phyloP scores from a whole-genome alignment of 2,113 vertebrate genomes.

The Pterocles orientalis region DNA sequence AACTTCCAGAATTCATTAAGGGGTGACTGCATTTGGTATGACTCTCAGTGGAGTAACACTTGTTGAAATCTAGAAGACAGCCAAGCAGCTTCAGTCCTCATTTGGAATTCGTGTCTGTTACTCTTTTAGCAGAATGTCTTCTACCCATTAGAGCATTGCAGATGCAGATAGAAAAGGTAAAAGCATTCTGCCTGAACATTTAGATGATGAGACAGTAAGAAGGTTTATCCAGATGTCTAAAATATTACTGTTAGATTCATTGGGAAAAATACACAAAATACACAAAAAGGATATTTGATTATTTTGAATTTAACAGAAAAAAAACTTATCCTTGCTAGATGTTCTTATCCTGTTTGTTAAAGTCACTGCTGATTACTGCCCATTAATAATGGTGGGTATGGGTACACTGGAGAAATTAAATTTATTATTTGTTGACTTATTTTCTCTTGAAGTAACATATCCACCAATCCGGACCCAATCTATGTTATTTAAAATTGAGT shows the following conservation, averaged over 20 bases:
- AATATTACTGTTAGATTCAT: background rate
- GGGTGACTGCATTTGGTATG: background rate
- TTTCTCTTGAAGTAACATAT: conserved; percentile 75
- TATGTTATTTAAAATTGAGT: background rate
- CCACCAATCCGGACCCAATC: conserved; percentile 71
- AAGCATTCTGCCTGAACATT: background rate
- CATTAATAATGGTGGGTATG: conserved; percentile 69
- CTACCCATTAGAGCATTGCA: background rate
- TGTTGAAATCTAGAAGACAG: background rate
- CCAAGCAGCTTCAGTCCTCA: background rate
- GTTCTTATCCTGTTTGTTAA: background rate
- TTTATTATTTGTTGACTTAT: conserved; percentile 46
- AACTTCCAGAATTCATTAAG: background rate
- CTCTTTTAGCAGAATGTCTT: background rate
- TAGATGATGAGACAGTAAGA: background rate
- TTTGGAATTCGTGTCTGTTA: background rate
- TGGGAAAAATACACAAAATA: background rate
- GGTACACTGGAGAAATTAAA: conserved; percentile 71
- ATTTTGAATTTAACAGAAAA: background rate
- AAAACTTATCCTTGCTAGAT: background rate
- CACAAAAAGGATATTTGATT: background rate
- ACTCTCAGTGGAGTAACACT: background rate
- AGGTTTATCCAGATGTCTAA: background rate
- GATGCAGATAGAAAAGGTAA: background rate
- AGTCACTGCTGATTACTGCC: conserved; percentile 6